Evolutionary conservation across 92 coral and sea anemone genomes (phyloP).

Genomic region (Epizoanthus scotinus): DNA sequence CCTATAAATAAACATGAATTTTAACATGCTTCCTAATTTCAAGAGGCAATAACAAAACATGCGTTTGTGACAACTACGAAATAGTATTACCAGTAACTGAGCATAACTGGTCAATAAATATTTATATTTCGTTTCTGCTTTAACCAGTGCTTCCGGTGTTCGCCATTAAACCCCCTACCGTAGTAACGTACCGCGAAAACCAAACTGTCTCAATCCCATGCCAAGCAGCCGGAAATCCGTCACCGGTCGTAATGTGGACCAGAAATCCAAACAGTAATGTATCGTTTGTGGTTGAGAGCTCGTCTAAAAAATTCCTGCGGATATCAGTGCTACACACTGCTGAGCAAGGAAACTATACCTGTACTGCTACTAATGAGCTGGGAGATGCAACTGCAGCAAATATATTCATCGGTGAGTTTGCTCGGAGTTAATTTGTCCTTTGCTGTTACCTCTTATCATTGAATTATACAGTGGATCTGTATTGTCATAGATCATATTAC

Average conservation of each 20-base stretch:
- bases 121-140: no score
- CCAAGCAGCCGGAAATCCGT: conserved; percentile 6
- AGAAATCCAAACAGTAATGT: neutral
- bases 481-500: no score
- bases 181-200: conserved; percentile 3
- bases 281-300: neutral
- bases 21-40: no score
- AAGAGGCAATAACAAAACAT: no score
- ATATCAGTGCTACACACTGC: neutral
- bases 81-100: no score
- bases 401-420: neutral
- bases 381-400: neutral
- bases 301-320: neutral
- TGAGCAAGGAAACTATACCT: conserved; percentile 2
- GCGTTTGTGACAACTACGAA: no score
- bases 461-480: no score
- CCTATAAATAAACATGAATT: no score
- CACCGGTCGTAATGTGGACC: neutral
- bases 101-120: no score
- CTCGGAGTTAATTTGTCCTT: no score
- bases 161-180: neutral
- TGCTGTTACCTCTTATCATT: no score
- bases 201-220: conserved; percentile 1
- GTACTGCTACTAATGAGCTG: neutral
- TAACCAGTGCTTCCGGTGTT: neutral